Evolutionary conservation across 2,888 invertebrate genomes (phyloP).

Genomic region (Hipparchia semele): DNA sequence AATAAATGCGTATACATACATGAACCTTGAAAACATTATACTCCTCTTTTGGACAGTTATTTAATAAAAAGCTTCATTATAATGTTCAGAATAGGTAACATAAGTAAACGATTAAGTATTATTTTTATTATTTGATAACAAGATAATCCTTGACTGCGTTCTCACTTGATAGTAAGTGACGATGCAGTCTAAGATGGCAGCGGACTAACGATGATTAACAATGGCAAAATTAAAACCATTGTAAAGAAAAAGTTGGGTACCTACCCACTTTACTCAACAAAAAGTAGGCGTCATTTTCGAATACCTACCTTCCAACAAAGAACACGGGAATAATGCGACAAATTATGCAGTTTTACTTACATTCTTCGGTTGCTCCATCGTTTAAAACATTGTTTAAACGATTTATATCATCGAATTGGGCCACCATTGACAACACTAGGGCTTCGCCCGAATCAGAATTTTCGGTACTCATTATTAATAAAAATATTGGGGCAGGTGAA

Average conservation of each 20-base stretch:
- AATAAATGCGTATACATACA: too few relatives aligned
- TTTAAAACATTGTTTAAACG: slow-evolving; percentile 85
- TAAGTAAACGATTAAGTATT: neutral
- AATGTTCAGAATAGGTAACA: neutral
- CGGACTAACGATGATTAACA: too few relatives aligned
- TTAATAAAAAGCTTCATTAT: neutral
- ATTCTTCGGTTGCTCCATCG: slow-evolving; percentile 87
- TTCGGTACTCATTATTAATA: slow-evolving; percentile 65
- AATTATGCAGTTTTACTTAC: slow-evolving; percentile 65
- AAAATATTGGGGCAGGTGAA: neutral
- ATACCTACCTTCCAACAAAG: slow-evolving; percentile 31
- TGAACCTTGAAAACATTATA: too few relatives aligned
- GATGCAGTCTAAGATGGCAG: too few relatives aligned
- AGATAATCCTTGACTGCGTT: too few relatives aligned
- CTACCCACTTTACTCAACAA: neutral
- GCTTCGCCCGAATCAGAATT: slow-evolving; percentile 68
- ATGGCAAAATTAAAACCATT: neutral
- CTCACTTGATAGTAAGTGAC: too few relatives aligned
- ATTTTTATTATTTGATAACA: too few relatives aligned
- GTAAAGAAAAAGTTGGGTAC: slow-evolving; percentile 64
- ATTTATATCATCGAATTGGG: slow-evolving; percentile 88
- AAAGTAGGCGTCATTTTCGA: slow-evolving; percentile 19
- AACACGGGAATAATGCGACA: neutral
- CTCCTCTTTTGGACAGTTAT: neutral
- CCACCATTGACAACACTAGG: slow-evolving; percentile 84